phyloP scores from a whole-genome alignment of 2,797 vertebrate genomes.

The Pagetopsis macropterus region DNA sequence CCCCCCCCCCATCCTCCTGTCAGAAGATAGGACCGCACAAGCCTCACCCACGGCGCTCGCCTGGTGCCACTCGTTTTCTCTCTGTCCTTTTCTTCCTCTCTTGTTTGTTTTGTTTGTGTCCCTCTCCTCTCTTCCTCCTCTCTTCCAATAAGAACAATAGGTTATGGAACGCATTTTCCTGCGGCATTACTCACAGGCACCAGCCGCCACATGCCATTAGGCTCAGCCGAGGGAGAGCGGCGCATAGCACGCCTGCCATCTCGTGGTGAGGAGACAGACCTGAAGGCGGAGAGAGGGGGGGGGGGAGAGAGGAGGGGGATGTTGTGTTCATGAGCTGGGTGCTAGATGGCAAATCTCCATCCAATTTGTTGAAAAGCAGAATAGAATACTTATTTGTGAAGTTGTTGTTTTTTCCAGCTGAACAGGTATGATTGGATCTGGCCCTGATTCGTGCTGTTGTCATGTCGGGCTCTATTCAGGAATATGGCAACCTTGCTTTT shows the following conservation, averaged over 20 bases:
- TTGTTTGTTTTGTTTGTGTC: constrained; percentile 71
- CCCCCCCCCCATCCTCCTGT: constrained; percentile 71
- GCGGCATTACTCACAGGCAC: constrained; percentile 82
- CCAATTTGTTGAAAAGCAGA: constrained; percentile 43
- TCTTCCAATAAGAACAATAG: constrained; percentile 83
- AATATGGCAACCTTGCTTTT: constrained; percentile 12
- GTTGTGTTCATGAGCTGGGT: constrained; percentile 47
- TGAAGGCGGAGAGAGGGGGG: neutral
- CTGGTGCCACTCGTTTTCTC: constrained; percentile 43
- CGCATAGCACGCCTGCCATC: constrained; percentile 79
- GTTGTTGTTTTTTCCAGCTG: constrained; percentile 5
- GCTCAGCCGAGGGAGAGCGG: constrained; percentile 60
- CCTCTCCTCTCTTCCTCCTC: constrained; percentile 65
- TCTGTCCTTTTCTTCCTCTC: constrained; percentile 10
- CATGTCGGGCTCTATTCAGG: constrained; percentile 29
- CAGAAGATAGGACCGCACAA: constrained; percentile 72
- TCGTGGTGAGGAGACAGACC: constrained; percentile 59
- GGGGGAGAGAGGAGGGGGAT: neutral
- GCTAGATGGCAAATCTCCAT: constrained; percentile 56
- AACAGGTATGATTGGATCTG: constrained; percentile 45
- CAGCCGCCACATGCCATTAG: constrained; percentile 81
- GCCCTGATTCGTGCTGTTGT: constrained; percentile 20
- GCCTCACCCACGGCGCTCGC: constrained; percentile 42
- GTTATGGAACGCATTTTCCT: constrained; percentile 80
- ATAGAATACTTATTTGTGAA: constrained; percentile 41